A percentile compares a stretch with the other conserved stretches of the same genome.
Conservation (phyloP, 2,888 invertebrate species). For the Ochropacha duplaris region DNA sequence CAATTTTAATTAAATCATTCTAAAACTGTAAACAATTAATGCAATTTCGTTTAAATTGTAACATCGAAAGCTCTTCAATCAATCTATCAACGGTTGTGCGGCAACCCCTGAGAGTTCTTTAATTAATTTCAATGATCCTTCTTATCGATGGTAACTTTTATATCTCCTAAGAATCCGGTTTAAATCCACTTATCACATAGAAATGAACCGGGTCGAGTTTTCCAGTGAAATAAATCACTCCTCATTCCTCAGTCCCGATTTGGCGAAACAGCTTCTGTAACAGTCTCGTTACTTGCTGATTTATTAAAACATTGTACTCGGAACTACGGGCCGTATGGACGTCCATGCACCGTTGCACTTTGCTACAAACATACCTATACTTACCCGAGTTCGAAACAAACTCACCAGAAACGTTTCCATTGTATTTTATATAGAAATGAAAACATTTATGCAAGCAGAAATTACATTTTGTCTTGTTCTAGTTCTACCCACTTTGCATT, state of each 20-base stretch:
- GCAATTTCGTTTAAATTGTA: background rate
- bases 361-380: conserved; percentile 8
- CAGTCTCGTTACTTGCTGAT: conserved; percentile 56
- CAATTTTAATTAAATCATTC: background rate
- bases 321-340: conserved; percentile 49
- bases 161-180: conserved; percentile 22
- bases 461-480: background rate
- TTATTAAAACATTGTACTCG: conserved; percentile 63
- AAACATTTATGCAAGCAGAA: background rate
- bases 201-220: conserved; percentile 34
- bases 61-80: background rate
- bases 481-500: conserved; percentile 1
- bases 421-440: background rate
- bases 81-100: background rate
- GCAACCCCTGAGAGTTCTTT: conserved; percentile 1
- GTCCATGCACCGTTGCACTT: conserved; percentile 54
- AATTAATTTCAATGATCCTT: background rate
- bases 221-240: conserved; percentile 54
- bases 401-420: background rate
- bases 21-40: background rate
- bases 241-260: conserved; percentile 59
- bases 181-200: conserved; percentile 42
- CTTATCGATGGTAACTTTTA: conserved; percentile 9
- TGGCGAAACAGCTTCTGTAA: conserved; percentile 63
- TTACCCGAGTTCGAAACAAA: background rate